Evolutionary conservation across 23 tunicate genomes (phyloP).

Genomic region (Styela clava): DNA sequence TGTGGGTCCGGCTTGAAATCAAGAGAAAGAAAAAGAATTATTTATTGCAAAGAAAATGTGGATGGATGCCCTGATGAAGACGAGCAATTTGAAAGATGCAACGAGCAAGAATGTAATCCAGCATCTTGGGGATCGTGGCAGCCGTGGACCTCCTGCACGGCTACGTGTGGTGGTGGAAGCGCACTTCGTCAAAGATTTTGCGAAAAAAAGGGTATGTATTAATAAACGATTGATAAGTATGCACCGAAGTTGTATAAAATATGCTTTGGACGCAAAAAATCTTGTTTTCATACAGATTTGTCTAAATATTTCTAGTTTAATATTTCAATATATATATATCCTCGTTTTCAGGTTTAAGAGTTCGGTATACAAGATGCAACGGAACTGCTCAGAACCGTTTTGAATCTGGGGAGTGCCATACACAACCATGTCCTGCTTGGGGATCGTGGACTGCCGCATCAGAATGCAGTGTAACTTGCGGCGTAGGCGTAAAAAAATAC

Average conservation of each 20-base stretch:
- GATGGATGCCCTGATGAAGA: slow-evolving; percentile 21
- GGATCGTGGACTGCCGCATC: neutral
- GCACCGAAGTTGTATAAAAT: too few species aligned
- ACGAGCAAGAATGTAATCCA: slow-evolving; percentile 1
- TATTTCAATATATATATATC: too few species aligned
- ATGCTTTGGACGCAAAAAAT: too few species aligned
- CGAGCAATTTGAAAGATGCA: slow-evolving; percentile 18
- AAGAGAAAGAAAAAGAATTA: neutral
- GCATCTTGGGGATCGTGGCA: slow-evolving; percentile 19
- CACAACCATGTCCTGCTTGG: slow-evolving; percentile 20
- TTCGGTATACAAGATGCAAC: neutral
- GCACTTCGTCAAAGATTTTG: slow-evolving; percentile 14
- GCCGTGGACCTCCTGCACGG: slow-evolving; percentile 19
- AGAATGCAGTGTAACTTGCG: slow-evolving; percentile 63
- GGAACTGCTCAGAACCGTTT: neutral
- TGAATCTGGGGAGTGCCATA: neutral
- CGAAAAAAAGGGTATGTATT: slow-evolving; percentile 4
- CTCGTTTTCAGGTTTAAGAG: neutral
- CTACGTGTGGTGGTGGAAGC: slow-evolving; percentile 14
- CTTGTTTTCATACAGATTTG: too few species aligned
- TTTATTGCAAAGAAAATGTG: slow-evolving; percentile 8
- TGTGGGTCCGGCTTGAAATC: slow-evolving; percentile 53
- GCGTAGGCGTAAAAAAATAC: slow-evolving; percentile 36
- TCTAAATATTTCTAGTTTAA: too few species aligned
- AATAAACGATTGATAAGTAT: neutral